Evolutionary conservation across 2,113 vertebrate genomes (phyloP).

Genomic region (Rhabdomys dilectus): DNA sequence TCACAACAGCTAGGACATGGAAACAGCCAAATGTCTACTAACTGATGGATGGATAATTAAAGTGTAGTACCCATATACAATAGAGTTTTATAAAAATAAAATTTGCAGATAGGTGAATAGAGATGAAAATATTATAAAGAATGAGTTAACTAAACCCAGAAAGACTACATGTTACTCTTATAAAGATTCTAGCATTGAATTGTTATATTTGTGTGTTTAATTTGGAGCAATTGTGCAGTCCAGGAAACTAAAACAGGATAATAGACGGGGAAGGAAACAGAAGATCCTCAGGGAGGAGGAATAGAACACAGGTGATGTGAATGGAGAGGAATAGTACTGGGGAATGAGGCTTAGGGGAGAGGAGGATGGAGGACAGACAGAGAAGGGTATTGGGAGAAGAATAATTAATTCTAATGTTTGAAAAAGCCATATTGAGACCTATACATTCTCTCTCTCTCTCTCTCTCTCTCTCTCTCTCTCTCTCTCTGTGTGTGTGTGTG

Average conservation of each 20-base stretch:
- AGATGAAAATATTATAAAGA: neutral
- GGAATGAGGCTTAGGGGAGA: neutral
- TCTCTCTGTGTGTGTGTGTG: neutral
- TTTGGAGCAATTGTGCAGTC: neutral
- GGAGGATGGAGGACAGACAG: neutral
- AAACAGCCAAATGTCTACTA: neutral
- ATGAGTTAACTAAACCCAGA: neutral
- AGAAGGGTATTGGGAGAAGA: neutral
- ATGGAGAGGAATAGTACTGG: neutral
- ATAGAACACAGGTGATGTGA: no score
- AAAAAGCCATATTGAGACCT: neutral
- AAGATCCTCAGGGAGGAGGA: neutral
- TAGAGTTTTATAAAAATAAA: neutral
- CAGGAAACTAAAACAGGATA: neutral
- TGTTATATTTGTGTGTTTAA: neutral
- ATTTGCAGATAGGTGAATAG: neutral
- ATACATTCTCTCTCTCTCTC: neutral
- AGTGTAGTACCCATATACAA: neutral
- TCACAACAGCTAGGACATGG: neutral
- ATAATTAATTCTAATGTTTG: neutral
- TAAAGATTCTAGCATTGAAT: neutral
- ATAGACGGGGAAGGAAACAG: neutral
- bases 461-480: neutral
- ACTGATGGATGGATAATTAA: neutral
- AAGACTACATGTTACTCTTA: neutral